Percentiles rank a stretch among this genome's conserved stretches.
Evolutionary conservation across 2,888 invertebrate species (phyloP).

Genomic region (Pristionchus arcanus): DNA sequence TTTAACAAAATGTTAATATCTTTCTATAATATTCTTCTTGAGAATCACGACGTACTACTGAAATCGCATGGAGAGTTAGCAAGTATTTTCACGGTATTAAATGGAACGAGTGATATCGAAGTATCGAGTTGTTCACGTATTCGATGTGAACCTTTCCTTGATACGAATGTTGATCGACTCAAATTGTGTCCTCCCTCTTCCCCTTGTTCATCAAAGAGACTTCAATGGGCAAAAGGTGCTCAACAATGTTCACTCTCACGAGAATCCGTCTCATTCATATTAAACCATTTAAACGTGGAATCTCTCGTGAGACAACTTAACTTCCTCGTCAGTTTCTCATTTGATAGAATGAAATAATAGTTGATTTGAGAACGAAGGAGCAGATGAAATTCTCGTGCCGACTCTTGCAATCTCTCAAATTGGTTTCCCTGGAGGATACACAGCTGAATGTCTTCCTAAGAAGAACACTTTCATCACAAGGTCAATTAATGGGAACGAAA

Average conservation of each 20-base stretch:
- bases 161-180: slow-evolving; percentile 24
- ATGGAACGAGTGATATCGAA: slow-evolving; percentile 52
- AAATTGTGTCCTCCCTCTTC: slow-evolving; percentile 2
- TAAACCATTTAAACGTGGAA: neutral
- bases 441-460: slow-evolving; percentile 27
- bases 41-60: slow-evolving; percentile 47
- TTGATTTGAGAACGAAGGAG: slow-evolving; percentile 49
- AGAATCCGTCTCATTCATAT: slow-evolving; percentile 38
- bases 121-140: slow-evolving; percentile 31
- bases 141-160: slow-evolving; percentile 50
- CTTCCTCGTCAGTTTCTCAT: slow-evolving; percentile 22
- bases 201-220: neutral
- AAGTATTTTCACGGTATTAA: neutral
- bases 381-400: slow-evolving; percentile 45
- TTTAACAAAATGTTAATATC: neutral
- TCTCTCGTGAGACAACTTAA: slow-evolving; percentile 37
- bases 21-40: neutral
- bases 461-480: slow-evolving; percentile 49
- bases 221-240: slow-evolving; percentile 54
- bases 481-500: neutral
- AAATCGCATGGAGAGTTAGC: slow-evolving; percentile 33
- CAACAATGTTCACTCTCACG: slow-evolving; percentile 48
- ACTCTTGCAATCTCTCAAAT: slow-evolving; percentile 46
- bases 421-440: slow-evolving; percentile 53
- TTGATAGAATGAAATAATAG: neutral